Base-by-base conservation (phyloP, 2,113 vertebrate genomes). In the Limnothrissa miodon region DNA sequence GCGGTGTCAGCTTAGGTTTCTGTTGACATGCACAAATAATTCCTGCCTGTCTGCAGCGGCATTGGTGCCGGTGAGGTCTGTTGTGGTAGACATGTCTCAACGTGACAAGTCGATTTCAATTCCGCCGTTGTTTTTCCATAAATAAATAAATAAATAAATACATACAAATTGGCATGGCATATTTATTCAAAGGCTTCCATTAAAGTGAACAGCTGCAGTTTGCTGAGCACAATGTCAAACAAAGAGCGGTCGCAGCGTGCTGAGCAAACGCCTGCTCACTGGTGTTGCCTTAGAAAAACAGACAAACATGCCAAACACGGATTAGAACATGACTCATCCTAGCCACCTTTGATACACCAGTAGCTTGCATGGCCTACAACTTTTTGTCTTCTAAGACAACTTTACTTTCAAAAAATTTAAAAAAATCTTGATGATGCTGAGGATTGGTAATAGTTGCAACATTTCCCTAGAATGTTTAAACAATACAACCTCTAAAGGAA, bases 91-190 rank as follows among this genome's bases (percentile, higher is more conserved):
- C 81, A 78, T 13, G 80, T 46, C 82, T 8, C 83, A 83, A 80
- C 81, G 46, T 78, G 84, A 87, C 82, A 81, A 80, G 80, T 87
- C 83, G 79, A 82, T 87, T 88, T 85, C 6, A 81, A 79, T 81
- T 87, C 45, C 45, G 66, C 39, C 74, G 70, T n/a, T 78, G 56
- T 81, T 36, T 78, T 42, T 42, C 42, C 2, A 42, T 4, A 42
- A 42, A 42, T 4, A 42, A 42, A 42, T 4, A 42, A 42, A 42
- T 4, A 42, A 42, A 42, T 42, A 42, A 42, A 42, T 4, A 42
- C 2, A 42, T 4, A 42, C 2, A 42, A 4, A 70, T 59, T 39
- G 42, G 66, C 66, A 45, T 45, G 25, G 39, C 46, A 13, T 82
- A 46, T 80, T 82, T 70, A 78, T 82, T 79, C 80, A 82, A 82